Evolutionary conservation across 2,797 vertebrate genomes (phyloP).

Genomic region (Gorsachius magnificus): DNA sequence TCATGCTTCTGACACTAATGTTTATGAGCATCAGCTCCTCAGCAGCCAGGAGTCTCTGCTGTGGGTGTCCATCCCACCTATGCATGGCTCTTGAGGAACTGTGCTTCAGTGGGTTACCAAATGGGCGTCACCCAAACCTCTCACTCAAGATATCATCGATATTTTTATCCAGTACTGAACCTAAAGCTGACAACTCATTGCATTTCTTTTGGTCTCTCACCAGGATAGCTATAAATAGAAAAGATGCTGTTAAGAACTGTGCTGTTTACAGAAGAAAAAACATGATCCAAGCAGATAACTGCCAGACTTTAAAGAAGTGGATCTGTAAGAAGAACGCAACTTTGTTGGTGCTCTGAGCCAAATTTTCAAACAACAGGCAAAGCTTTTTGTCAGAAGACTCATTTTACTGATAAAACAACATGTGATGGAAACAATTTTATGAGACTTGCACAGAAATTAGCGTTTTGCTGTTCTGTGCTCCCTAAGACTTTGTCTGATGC

Average conservation of each 20-base stretch:
- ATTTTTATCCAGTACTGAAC: not conserved
- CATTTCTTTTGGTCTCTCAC: not conserved
- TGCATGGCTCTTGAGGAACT: not conserved
- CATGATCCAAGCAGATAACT: slow-evolving; percentile 6
- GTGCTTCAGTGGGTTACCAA: not conserved
- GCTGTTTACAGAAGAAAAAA: slow-evolving; percentile 58
- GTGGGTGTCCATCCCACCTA: not conserved
- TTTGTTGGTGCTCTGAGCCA: slow-evolving; percentile 4
- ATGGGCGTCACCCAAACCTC: not conserved
- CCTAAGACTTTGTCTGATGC: not conserved
- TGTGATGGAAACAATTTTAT: not conserved
- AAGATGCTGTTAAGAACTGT: not conserved
- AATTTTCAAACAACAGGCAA: not conserved
- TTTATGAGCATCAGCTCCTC: not conserved
- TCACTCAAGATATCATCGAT: not conserved
- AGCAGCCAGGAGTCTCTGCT: not conserved
- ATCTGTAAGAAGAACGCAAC: slow-evolving; percentile 54
- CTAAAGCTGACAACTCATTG: not conserved
- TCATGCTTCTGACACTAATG: not conserved
- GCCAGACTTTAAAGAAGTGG: slow-evolving; percentile 43
- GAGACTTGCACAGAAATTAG: not conserved
- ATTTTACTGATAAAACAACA: not conserved
- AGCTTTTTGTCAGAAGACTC: not conserved
- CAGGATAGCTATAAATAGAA: not conserved
- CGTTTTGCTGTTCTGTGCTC: not conserved